phyloP scores from a whole-genome alignment of 92 coral and sea anemone species.

The Zoanthus sociatus region DNA sequence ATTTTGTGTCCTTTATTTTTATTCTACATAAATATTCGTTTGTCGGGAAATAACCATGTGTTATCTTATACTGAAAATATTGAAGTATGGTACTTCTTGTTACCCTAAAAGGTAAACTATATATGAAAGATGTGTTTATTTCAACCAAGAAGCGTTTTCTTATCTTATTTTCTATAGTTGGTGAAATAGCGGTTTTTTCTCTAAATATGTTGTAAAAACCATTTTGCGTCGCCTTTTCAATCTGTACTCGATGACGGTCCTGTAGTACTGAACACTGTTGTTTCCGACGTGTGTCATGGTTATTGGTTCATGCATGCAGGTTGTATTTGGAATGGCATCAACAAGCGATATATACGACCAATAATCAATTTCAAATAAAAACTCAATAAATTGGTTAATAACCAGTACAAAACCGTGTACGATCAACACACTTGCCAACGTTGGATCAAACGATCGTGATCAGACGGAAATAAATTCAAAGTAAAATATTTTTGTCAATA shows the following conservation, averaged over 20 bases:
- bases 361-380: background rate
- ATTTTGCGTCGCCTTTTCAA: background rate
- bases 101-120: conserved; percentile 13
- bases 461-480: no score
- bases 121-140: background rate
- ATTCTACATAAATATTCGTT: background rate
- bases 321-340: conserved; percentile 11
- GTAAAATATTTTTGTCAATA: no score
- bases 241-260: background rate
- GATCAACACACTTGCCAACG: no score
- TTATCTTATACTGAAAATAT: conserved; percentile 11
- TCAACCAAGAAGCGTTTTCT: background rate
- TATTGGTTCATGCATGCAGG: background rate
- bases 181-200: background rate
- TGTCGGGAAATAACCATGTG: conserved; percentile 3
- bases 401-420: no score
- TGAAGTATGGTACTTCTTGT: conserved; percentile 22
- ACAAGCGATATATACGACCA: conserved; percentile 13
- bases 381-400: no score
- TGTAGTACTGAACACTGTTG: background rate
- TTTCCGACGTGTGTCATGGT: background rate
- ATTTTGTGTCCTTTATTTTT: background rate
- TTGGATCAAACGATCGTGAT: no score
- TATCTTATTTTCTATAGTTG: conserved; percentile 14
- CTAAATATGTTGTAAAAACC: conserved; percentile 18